These are phyloP conservation scores for Acanthochromis polyacanthus DNA, from an alignment of 2,113 vertebrate genomes.

Conservation along the genomic window DNA sequence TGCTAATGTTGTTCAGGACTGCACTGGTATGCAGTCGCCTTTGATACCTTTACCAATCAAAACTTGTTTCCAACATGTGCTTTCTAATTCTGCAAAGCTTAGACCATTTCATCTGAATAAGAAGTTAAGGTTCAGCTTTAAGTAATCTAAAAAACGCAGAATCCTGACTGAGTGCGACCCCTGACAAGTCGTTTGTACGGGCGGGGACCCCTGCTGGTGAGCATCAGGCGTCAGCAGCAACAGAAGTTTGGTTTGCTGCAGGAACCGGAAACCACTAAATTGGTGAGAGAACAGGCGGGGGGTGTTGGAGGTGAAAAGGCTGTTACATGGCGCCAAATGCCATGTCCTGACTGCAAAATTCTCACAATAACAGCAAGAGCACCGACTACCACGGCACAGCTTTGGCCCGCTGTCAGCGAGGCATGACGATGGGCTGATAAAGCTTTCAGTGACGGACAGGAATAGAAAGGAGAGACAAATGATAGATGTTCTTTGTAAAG, in stretches of 20 bases:
- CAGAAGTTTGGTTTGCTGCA: neutral
- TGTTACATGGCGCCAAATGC: neutral
- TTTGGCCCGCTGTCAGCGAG: neutral
- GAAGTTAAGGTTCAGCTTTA: no score
- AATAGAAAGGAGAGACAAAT: conserved; percentile 12
- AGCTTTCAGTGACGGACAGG: conserved; percentile 16
- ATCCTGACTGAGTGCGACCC: neutral
- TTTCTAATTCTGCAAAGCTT: neutral
- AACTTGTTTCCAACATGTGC: no score
- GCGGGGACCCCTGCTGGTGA: neutral
- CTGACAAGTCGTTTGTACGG: conserved; percentile 2
- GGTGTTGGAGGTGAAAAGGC: neutral
- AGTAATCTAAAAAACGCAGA: neutral
- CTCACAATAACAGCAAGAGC: conserved; percentile 8
- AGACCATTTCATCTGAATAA: neutral
- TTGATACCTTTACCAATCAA: no score
- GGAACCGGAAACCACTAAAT: conserved; percentile 11
- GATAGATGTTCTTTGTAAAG: neutral
- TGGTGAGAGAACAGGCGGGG: neutral
- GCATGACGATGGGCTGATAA: conserved; percentile 1
- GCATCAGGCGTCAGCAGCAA: neutral
- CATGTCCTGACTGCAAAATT: conserved; percentile 11
- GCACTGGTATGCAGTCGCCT: no score
- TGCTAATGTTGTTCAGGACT: no score
- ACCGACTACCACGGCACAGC: neutral